A percentile compares a stretch with the other conserved stretches of the same genome.
Evolutionary conservation across 2,797 vertebrate species (phyloP).

Genomic region (Epinephelus awoara): DNA sequence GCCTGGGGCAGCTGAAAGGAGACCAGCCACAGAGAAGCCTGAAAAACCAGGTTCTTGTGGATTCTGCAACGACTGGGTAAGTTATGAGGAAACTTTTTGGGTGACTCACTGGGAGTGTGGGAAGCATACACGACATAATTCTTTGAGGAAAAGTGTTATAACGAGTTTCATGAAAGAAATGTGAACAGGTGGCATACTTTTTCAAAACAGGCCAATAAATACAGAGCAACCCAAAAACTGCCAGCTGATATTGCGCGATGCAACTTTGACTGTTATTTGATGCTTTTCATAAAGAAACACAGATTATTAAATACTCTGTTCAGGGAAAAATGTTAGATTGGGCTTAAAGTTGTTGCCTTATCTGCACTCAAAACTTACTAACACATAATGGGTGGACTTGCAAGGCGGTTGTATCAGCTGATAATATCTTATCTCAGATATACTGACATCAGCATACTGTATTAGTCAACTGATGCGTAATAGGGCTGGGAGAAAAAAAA

Average conservation of each 20-base stretch:
- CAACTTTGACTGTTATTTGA: neutral
- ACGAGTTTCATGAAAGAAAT: neutral
- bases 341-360: neutral
- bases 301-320: neutral
- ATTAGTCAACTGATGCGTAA: neutral
- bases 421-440: neutral
- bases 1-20: slow-evolving; percentile 54
- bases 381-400: neutral
- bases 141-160: neutral
- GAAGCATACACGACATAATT: neutral
- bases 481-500: too few species aligned
- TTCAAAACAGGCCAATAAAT: neutral
- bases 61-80: neutral
- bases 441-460: neutral
- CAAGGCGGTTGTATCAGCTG: neutral
- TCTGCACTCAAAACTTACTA: too few species aligned
- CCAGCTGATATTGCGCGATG: too few species aligned
- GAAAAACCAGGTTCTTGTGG: slow-evolving; percentile 49
- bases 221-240: neutral
- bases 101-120: slow-evolving; percentile 8
- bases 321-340: neutral
- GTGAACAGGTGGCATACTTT: neutral
- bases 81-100: slow-evolving; percentile 10
- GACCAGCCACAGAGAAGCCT: slow-evolving; percentile 39
- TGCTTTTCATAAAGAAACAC: slow-evolving; percentile 2